A percentile compares a stretch with the other conserved stretches of the same genome.
These are phyloP conservation scores for Gallirallus australis DNA, from an alignment of 2,797 vertebrate species.

Conservation along the genomic window DNA sequence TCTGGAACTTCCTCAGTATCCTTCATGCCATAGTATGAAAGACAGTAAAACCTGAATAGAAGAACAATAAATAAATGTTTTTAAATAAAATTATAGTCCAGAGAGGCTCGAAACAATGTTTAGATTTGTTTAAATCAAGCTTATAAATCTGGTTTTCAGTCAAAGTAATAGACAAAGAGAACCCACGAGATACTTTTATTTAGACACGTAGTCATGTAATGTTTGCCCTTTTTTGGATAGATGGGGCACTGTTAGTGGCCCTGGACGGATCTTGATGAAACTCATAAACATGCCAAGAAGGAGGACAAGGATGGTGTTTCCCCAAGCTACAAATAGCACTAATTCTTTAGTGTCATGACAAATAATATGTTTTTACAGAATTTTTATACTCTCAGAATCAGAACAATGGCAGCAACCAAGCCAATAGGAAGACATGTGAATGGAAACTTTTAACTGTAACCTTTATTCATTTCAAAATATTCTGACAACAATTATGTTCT, in stretches of 20 bases:
- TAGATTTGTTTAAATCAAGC: neutral
- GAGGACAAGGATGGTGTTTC: neutral
- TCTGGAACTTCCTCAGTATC: neutral
- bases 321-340: neutral
- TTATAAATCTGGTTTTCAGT: neutral
- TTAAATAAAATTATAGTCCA: neutral
- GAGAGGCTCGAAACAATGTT: neutral
- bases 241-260: neutral
- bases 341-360: neutral
- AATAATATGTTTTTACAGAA: neutral
- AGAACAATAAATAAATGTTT: neutral
- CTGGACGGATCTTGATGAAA: neutral
- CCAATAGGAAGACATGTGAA: constrained; percentile 3
- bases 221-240: neutral
- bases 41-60: neutral
- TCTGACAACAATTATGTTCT: constrained; percentile 11
- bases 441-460: constrained; percentile 6
- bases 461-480: constrained; percentile 18
- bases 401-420: constrained; percentile 16
- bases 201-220: neutral
- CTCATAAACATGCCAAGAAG: neutral
- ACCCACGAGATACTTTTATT: neutral
- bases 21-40: neutral
- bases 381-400: neutral
- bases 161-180: neutral